A percentile compares a stretch with the other conserved stretches of the same genome.
Conservation (phyloP, 1,140 invertebrate species). For the Melitaea cinxia region DNA sequence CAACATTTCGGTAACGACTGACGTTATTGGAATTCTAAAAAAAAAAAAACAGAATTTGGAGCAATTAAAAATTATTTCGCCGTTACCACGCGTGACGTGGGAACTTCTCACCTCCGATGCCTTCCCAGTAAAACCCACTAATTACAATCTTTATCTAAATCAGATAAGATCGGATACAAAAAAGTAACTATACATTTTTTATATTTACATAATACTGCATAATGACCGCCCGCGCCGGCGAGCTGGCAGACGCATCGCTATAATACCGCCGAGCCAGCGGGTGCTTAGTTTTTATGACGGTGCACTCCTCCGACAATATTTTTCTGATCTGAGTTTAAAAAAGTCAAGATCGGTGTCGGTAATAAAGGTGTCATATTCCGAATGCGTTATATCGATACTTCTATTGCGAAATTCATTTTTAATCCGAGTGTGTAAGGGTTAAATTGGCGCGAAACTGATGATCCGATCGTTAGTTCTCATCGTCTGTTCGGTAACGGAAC, state of each 20-base stretch:
- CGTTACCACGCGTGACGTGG: conserved; percentile 44
- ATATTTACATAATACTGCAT: conserved; percentile 79
- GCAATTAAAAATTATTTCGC: neutral
- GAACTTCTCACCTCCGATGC: conserved; percentile 62
- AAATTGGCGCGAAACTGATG: conserved; percentile 19
- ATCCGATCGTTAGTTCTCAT: conserved; percentile 42
- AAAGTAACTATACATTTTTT: conserved; percentile 62
- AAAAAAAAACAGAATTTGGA: neutral
- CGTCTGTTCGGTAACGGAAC: conserved; percentile 56
- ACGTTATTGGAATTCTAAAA: neutral
- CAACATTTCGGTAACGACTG: conserved; percentile 19
- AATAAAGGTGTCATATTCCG: conserved; percentile 40
- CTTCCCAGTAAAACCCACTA: conserved; percentile 47
- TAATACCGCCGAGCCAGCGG: conserved; percentile 58
- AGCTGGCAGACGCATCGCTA: conserved; percentile 35
- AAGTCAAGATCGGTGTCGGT: conserved; percentile 39
- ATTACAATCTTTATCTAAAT: conserved; percentile 72
- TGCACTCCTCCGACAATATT: conserved; percentile 8
- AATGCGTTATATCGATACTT: conserved; percentile 34
- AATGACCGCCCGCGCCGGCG: conserved; percentile 55
- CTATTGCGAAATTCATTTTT: conserved; percentile 23
- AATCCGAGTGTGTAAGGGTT: conserved; percentile 17
- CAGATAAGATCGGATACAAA: conserved; percentile 66
- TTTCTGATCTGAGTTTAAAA: conserved; percentile 30
- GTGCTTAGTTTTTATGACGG: conserved; percentile 45